phyloP scores from a whole-genome alignment of 2,888 invertebrate species.

The Eustalomyia histrio region DNA sequence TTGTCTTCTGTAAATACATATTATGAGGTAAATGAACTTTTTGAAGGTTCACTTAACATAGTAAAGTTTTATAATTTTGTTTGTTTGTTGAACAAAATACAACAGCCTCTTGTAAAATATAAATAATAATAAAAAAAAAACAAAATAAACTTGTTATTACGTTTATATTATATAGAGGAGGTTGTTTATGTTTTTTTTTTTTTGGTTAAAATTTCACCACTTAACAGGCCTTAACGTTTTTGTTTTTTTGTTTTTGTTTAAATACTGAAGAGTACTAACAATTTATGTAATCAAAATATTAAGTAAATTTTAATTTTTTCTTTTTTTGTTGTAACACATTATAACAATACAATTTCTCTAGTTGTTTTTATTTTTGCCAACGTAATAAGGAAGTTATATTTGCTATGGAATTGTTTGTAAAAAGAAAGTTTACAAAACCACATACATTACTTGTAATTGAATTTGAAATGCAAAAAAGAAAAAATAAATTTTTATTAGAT shows the following conservation, averaged over 20 bases:
- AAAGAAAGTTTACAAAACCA: slow-evolving; percentile 43
- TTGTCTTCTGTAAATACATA: background rate
- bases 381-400: slow-evolving; percentile 52
- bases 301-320: no score
- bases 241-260: slow-evolving; percentile 19
- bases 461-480: background rate
- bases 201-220: slow-evolving; percentile 60
- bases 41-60: slow-evolving; percentile 79
- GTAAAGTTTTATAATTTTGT: slow-evolving; percentile 65
- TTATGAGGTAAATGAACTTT: slow-evolving; percentile 78
- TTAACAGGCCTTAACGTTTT: slow-evolving; percentile 27
- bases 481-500: slow-evolving; percentile 4
- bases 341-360: slow-evolving; percentile 29
- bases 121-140: slow-evolving; percentile 45
- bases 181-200: slow-evolving; percentile 44
- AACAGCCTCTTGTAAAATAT: slow-evolving; percentile 18
- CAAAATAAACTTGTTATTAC: slow-evolving; percentile 65
- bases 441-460: background rate
- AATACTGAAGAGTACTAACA: slow-evolving; percentile 34
- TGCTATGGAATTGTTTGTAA: slow-evolving; percentile 21
- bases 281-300: slow-evolving; percentile 52
- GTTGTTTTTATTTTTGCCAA: slow-evolving; percentile 9
- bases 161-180: slow-evolving; percentile 54
- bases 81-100: slow-evolving; percentile 26
- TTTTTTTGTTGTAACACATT: slow-evolving; percentile 5